A percentile compares a stretch with the other conserved stretches of the same genome.
phyloP scores from a whole-genome alignment of 2,113 vertebrate genomes.

The Nerophis lumbriciformis region DNA sequence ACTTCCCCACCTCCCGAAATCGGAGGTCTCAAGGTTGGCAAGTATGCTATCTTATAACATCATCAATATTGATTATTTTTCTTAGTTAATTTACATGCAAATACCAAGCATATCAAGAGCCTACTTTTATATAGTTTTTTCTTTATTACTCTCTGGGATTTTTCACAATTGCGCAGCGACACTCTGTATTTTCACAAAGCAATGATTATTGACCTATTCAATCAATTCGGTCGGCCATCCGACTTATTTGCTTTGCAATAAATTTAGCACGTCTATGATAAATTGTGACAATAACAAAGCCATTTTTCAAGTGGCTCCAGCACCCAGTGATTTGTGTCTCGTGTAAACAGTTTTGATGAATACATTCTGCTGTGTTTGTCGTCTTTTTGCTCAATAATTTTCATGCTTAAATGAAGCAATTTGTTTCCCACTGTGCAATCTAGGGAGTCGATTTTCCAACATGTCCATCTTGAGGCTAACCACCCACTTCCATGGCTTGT shows the following conservation, averaged over 20 bases:
- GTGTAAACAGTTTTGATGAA: slow-evolving; percentile 74
- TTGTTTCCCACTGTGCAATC: slow-evolving; percentile 70
- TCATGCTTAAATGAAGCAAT: slow-evolving; percentile 74
- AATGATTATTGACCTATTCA: slow-evolving; percentile 43
- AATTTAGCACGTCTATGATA: slow-evolving; percentile 59
- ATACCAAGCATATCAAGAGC: slow-evolving; percentile 1
- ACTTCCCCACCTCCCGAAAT: too few relatives aligned
- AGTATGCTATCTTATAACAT: too few relatives aligned
- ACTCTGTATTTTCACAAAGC: slow-evolving; percentile 15
- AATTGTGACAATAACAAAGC: slow-evolving; percentile 58
- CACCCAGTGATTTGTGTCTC: slow-evolving; percentile 51
- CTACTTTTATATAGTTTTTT: background rate
- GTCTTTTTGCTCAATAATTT: slow-evolving; percentile 73
- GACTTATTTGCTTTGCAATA: slow-evolving; percentile 55
- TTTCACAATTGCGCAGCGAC: background rate
- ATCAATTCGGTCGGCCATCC: slow-evolving; percentile 43
- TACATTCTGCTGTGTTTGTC: slow-evolving; percentile 62
- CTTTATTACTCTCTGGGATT: slow-evolving; percentile 24
- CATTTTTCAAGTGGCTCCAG: slow-evolving; percentile 58
- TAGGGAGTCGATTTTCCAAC: slow-evolving; percentile 72
- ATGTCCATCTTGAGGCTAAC: slow-evolving; percentile 61
- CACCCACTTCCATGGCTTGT: slow-evolving; percentile 39
- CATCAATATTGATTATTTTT: too few relatives aligned
- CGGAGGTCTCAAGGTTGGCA: too few relatives aligned
- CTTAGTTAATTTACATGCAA: slow-evolving; percentile 5